Conservation (phyloP, 2,113 vertebrate genomes). For the Dendropsophus ebraccatus region DNA sequence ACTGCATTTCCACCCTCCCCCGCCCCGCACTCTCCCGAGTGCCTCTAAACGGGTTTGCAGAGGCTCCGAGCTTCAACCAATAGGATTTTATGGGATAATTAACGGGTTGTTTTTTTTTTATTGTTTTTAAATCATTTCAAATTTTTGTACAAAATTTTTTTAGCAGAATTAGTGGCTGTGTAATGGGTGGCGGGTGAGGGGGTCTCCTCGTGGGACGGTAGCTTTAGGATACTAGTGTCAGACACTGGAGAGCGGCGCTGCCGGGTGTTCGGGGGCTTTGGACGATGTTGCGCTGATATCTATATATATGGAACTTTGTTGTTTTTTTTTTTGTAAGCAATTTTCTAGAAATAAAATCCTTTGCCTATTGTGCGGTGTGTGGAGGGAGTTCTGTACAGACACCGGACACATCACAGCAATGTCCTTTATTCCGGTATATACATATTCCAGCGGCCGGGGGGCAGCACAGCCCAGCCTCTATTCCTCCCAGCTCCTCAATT, state of each 20-base stretch:
- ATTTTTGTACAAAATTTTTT: conserved; percentile 50
- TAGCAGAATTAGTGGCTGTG: neutral
- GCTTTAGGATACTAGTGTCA: conserved; percentile 5
- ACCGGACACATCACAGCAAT: conserved; percentile 53
- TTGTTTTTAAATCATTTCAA: conserved; percentile 43
- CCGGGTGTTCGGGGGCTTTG: conserved; percentile 33
- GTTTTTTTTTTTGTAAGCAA: conserved; percentile 52
- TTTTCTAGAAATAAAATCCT: conserved; percentile 56
- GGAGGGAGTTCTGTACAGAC: conserved; percentile 5
- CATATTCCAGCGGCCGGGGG: conserved; percentile 49
- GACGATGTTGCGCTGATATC: conserved; percentile 62
- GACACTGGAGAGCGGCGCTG: conserved; percentile 21
- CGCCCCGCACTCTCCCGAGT: neutral
- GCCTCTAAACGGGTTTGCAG: conserved; percentile 35
- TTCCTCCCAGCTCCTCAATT: neutral
- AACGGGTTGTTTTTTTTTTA: conserved; percentile 19
- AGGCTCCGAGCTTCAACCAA: conserved; percentile 48
- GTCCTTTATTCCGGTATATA: conserved; percentile 41
- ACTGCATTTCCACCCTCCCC: neutral
- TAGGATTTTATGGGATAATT: conserved; percentile 46
- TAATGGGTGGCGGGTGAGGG: neutral
- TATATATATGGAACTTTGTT: neutral
- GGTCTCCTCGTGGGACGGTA: neutral
- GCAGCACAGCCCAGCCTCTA: neutral
- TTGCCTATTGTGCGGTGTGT: conserved; percentile 30